These are phyloP conservation scores for Myopa testacea DNA, from an alignment of 2,888 invertebrate genomes.

Conservation along the genomic window DNA sequence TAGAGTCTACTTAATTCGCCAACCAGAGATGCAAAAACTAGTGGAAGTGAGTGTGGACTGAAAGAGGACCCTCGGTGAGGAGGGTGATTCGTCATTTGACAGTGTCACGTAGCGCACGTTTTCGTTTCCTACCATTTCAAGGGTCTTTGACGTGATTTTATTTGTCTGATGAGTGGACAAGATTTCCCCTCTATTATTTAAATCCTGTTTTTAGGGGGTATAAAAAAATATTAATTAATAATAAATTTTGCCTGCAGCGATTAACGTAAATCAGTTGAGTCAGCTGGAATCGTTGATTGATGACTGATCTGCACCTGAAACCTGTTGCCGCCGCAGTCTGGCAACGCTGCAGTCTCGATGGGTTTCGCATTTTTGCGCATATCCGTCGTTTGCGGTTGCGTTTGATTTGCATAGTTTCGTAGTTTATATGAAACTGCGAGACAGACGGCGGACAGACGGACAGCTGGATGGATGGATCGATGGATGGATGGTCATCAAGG, in stretches of 20 bases:
- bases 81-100: slow-evolving; percentile 11
- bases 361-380: slow-evolving; percentile 10
- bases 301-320: neutral
- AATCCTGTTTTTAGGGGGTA: neutral
- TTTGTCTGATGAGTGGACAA: too few species aligned
- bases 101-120: slow-evolving; percentile 22
- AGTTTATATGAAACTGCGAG: neutral
- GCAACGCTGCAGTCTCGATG: neutral
- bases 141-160: neutral
- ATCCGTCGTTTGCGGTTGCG: slow-evolving; percentile 1
- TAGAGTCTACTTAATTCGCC: slow-evolving; percentile 29
- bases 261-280: neutral
- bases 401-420: slow-evolving; percentile 20
- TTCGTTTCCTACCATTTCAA: neutral
- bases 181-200: neutral
- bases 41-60: neutral
- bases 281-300: slow-evolving; percentile 13
- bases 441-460: slow-evolving; percentile 4
- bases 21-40: neutral
- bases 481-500: neutral
- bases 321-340: slow-evolving; percentile 17
- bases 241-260: slow-evolving; percentile 5
- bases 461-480: neutral
- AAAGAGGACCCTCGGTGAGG: neutral
- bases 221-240: slow-evolving; percentile 12